Evolutionary conservation across 2,113 vertebrate genomes (phyloP).

Genomic region (Neoarius graeffei): DNA sequence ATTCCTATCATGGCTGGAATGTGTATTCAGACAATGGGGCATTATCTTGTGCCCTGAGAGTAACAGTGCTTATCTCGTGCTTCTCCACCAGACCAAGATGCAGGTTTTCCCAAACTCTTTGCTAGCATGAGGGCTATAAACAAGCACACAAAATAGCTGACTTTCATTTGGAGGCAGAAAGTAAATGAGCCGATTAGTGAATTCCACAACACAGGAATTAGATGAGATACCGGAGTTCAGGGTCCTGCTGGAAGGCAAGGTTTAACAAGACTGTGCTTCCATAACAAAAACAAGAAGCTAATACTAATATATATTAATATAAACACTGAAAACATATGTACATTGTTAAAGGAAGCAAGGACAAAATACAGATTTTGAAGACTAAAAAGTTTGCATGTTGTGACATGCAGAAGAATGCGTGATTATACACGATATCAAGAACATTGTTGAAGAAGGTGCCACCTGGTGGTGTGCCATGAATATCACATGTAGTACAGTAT

Average conservation of each 20-base stretch:
- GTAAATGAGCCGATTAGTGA: not conserved
- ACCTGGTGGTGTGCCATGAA: not conserved
- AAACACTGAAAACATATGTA: no score
- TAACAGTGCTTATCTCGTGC: conserved; percentile 1
- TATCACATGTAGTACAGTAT: not conserved
- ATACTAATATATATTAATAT: no score
- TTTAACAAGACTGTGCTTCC: not conserved
- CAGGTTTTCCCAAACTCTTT: not conserved
- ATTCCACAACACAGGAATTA: not conserved
- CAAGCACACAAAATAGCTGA: not conserved
- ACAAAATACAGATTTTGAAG: not conserved
- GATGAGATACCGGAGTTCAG: conserved; percentile 54
- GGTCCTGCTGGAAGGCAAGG: conserved; percentile 54
- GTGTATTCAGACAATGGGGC: conserved; percentile 36
- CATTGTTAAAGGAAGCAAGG: no score
- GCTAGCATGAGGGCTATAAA: not conserved
- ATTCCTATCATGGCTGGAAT: conserved; percentile 61
- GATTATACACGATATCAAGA: not conserved
- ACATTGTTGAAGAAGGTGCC: not conserved
- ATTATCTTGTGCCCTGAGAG: conserved; percentile 2
- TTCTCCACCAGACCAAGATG: conserved; percentile 18
- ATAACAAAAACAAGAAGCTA: not conserved
- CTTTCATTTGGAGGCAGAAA: not conserved
- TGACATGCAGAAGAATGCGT: not conserved
- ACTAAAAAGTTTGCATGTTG: not conserved